Conservation (phyloP, 2,888 invertebrate species). For the Volucella zonaria region DNA sequence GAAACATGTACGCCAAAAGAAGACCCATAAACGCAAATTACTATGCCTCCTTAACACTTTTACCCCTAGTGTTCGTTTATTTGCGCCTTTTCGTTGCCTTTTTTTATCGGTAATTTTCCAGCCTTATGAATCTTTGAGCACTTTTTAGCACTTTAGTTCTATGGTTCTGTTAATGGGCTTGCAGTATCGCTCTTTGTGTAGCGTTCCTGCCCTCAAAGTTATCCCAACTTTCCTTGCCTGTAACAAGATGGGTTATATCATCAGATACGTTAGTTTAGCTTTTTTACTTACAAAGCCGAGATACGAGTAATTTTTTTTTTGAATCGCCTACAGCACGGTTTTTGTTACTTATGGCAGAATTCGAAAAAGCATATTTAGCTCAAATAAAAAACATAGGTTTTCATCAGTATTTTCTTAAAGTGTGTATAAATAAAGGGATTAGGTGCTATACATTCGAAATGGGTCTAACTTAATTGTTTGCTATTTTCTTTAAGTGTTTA, state of each 20-base stretch:
- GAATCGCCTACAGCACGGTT: constrained; percentile 43
- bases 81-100: constrained; percentile 43
- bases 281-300: constrained; percentile 20
- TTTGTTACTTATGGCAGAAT: constrained; percentile 41
- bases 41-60: constrained; percentile 55
- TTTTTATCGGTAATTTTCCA: constrained; percentile 72
- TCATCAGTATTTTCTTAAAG: constrained; percentile 58
- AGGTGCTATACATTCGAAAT: constrained; percentile 27
- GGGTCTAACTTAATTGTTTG: constrained; percentile 38
- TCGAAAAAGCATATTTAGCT: constrained; percentile 64
- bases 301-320: not conserved
- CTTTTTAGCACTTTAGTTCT: constrained; percentile 80
- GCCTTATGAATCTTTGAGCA: constrained; percentile 81
- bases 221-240: constrained; percentile 15
- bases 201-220: constrained; percentile 35
- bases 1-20: constrained; percentile 51
- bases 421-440: constrained; percentile 51
- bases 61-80: not conserved
- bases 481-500: constrained; percentile 43
- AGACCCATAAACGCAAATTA: constrained; percentile 67
- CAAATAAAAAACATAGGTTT: constrained; percentile 66
- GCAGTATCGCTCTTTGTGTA: constrained; percentile 65
- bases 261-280: constrained; percentile 10
- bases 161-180: constrained; percentile 76
- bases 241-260: not conserved